These are phyloP conservation scores for Gadopsis marmoratus DNA, from an alignment of 2,797 vertebrate species.

Conservation along the genomic window DNA sequence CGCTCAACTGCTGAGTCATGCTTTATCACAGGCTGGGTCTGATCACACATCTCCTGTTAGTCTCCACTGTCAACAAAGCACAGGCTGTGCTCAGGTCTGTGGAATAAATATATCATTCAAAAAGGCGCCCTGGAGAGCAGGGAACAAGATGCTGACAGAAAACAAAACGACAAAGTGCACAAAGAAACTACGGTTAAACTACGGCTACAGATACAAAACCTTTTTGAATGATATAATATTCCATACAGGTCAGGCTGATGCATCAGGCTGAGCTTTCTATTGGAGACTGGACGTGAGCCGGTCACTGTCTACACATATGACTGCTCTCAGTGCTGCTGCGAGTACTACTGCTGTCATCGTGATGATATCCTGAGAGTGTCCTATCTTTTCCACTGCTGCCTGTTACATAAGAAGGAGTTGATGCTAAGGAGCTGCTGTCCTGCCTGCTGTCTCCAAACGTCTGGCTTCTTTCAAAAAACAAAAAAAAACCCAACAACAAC, in stretches of 20 bases:
- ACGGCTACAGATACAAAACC: no score
- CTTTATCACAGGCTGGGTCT: conserved; percentile 51
- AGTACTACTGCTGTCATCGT: no score
- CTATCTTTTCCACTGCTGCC: conserved; percentile 34
- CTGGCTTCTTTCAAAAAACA: conserved; percentile 14
- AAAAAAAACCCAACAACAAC: background rate
- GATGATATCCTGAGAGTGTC: background rate
- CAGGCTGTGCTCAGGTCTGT: conserved; percentile 48
- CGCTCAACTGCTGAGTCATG: conserved; percentile 58
- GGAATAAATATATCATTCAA: no score
- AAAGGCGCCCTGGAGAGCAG: no score
- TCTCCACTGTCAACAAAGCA: conserved; percentile 67
- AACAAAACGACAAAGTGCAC: no score
- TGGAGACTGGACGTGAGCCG: conserved; percentile 44
- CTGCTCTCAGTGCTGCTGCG: background rate
- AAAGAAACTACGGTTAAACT: no score
- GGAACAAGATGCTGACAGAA: no score
- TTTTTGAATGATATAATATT: no score
- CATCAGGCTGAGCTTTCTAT: conserved; percentile 27
- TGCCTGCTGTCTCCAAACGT: background rate
- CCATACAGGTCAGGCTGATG: conserved; percentile 31
- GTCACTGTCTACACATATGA: conserved; percentile 8
- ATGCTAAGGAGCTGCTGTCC: conserved; percentile 32
- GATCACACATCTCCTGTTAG: conserved; percentile 52
- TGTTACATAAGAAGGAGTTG: conserved; percentile 50